Base-by-base conservation (phyloP, 2,113 vertebrate species). In the Pseudorhombus dupliciocellatus region DNA sequence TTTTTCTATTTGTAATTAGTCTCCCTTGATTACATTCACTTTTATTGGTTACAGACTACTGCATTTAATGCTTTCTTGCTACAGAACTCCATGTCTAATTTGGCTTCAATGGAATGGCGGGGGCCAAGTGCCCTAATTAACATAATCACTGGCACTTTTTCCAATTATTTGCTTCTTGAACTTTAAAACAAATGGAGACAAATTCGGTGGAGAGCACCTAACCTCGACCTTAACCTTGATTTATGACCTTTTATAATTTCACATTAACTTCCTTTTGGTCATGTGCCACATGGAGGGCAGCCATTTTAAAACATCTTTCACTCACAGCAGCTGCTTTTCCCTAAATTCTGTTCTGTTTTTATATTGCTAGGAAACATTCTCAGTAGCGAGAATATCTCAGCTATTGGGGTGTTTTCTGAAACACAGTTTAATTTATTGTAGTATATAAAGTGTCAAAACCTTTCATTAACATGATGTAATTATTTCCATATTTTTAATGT, bases 1-100 rank as follows among this genome's bases (percentile, higher is more conserved):
- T 67, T 70, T 46, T 70, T 76, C 26, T 50, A 57, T 64, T 73
- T 64, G 57, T 65, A 70, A 72, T 72, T 72, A 55, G 57, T 65
- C 24, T 53, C 48, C 21, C 15, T 25, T 65, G 55, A 61, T 55
- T 63, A 26, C 70, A 62, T 77, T 51, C 54, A 25, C 57, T 69
- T 63, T 76, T 65, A 67, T 63, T 14, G 25, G 67, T 57, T 66
- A 46, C 61, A 83, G 64, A 73, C 50, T 10, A 28, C 28, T 85
- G 65, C 62, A 18, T 77, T 84, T 61, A 79, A 54, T 71, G 52
- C 37, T 20, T 73, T 75, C 66, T 66, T 53, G 25, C 37, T 55
- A 50, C 26, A 46, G 65, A 73, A 48, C 3, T 42, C 63, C 25
- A 44, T n/a, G 53, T 65, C 24, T 69, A 34, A 77, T 65, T 65